A percentile compares a stretch with the other conserved stretches of the same genome.
phyloP scores from a whole-genome alignment of 2,797 vertebrate species.

The Protonibea diacanthus region DNA sequence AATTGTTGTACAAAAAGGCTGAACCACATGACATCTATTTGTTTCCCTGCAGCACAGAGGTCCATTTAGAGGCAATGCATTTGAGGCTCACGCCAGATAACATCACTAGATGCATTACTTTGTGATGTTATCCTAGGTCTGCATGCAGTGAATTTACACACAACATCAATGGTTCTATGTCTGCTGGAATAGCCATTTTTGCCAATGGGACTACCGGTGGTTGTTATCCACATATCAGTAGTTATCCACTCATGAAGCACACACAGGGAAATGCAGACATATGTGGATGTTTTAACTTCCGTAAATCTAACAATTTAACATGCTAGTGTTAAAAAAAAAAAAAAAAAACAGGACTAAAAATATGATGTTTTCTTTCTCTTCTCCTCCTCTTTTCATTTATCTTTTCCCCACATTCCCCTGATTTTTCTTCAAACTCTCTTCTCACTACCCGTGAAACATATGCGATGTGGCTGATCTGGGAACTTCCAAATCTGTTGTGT shows the following conservation, averaged over 20 bases:
- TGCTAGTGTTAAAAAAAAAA: conserved; percentile 41
- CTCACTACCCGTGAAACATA: conserved; percentile 62
- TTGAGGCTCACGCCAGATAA: conserved; percentile 74
- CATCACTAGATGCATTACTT: conserved; percentile 84
- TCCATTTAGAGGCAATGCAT: conserved; percentile 74
- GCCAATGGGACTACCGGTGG: conserved; percentile 33
- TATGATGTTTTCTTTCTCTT: conserved; percentile 79
- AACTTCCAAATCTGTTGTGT: conserved; percentile 39
- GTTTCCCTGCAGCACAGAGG: conserved; percentile 71
- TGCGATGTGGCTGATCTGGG: conserved; percentile 51
- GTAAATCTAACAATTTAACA: conserved; percentile 38
- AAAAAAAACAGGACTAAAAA: conserved; percentile 79
- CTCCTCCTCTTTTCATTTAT: conserved; percentile 74
- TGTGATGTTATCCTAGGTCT: conserved; percentile 85
- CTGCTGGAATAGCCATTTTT: conserved; percentile 60
- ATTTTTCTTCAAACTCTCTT: conserved; percentile 46
- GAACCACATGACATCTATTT: conserved; percentile 57
- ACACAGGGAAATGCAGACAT: conserved; percentile 45
- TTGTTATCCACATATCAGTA: conserved; percentile 41
- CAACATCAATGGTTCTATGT: conserved; percentile 66
- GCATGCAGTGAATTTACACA: conserved; percentile 76
- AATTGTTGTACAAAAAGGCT: conserved; percentile 53
- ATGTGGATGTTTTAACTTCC: conserved; percentile 59
- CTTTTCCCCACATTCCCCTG: conserved; percentile 38
- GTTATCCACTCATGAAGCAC: conserved; percentile 48